Evolutionary conservation across 2,797 vertebrate species (phyloP), one percentile per base, ranked within the genome.

Genomic region (Halcyon badia): DNA sequence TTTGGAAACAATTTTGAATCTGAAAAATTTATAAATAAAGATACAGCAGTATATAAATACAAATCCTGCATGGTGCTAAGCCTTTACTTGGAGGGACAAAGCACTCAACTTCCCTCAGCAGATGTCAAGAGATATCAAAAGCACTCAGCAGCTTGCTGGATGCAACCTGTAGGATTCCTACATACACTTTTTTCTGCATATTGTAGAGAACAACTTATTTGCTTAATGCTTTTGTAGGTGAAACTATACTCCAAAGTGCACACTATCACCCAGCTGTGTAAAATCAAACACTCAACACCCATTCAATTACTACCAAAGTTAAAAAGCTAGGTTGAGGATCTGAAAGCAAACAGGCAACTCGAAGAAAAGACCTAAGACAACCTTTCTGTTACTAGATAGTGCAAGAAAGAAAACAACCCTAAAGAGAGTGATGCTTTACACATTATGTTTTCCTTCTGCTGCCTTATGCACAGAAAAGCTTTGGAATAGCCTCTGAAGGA

Each of bases 21-120:
- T 37, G 10, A 78, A 82, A 93, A 79, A 93, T 4, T 19, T 89
- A 79, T 62, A 68, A 91, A 77, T 87, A 91, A 90, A 80, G 69
- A 37, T 33, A 51, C 1, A 0, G 51, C n/a, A 42, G 61, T 20
- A n/a, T n/a, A 26, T 56, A 51, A 89, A 61, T 5, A 51, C 14
- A 75, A 49, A 51, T 26, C 57, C 76, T 52, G 24, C 7, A 15
- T 1, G 5, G 60, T 52, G 56, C 9, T 72, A 14, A 64, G 57
- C 17, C 58, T 25, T 85, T 46, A 52, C 87, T 56, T 21, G 51
- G 61, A 33, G 70, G 48, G 56, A 51, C 1, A 54, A 57, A 46
- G 6, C 4, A 4, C 44, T 57, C 25, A 0, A 24, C 37, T 79
- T 57, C 42, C 18, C 49, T 80, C 25, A 37, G 48, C 33, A 68